Base-by-base conservation (phyloP, 2,113 vertebrate species). In the Sapayoa aenigma region DNA sequence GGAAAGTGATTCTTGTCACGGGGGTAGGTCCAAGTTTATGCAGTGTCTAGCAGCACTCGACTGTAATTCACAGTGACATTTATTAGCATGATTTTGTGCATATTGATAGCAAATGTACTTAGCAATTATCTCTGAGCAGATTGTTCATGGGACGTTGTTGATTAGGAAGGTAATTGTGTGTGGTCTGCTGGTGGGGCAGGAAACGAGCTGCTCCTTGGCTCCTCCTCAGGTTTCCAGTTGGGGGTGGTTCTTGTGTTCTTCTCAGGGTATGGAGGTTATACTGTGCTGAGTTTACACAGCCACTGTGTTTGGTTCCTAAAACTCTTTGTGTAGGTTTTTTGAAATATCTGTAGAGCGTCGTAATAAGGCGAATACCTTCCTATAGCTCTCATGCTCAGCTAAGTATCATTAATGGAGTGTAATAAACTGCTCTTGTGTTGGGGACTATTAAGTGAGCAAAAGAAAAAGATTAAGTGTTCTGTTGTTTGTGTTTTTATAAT, bases 141-240 rank as follows among this genome's bases (percentile, higher is more conserved):
- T 72, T 72, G 78, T 53, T 84, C 4, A 7, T 67, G 90, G 91
- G 63, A 52, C 93, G 88, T 82, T 88, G 79, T 90, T 90, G 76
- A 88, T 95, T 93, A 93, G 80, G 63, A 76, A 35, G 52, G 72
- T 91, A 76, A 75, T 89, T 94, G 95, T 76, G 67, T 95, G 94
- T 97, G 93, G 93, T 97, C 97, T 96, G 60, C 69, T 79, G 69
- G 77, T 35, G 84, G 75, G 71, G 41, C 86, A 87, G 89, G 90
- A 94, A 92, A 46, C 1, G 9, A 81, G 69, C 65, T 67, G 28
- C 78, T 93, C 65, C 49, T 87, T 0, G 0, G 31, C 77, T 94
- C 21, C 27, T 63, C 33, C 27, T 77, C 3, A 3, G 39, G 18
- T 91, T 93, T 87, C 63, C 66, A 31, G 1, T 13, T 52, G 71